Evolutionary conservation across 1,140 invertebrate species (phyloP).

Genomic region (Copidosoma floridanum): DNA sequence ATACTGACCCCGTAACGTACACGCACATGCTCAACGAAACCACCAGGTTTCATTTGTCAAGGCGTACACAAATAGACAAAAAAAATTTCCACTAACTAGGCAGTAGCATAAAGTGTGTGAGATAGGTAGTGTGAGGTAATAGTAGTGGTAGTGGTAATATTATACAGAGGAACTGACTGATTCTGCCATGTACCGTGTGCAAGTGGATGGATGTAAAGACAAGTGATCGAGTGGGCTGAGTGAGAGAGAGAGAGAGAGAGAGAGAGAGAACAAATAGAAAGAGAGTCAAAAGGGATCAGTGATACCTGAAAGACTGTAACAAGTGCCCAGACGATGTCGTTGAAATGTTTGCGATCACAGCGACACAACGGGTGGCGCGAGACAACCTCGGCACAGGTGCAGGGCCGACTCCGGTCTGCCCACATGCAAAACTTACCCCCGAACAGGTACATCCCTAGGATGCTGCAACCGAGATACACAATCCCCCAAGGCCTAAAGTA

Average conservation of each 20-base stretch:
- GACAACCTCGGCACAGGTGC: constrained; percentile 87
- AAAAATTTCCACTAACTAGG: too few species aligned
- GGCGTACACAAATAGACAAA: background rate
- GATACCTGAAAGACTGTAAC: constrained; percentile 95
- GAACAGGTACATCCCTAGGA: constrained; percentile 98
- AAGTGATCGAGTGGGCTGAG: background rate
- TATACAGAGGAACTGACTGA: background rate
- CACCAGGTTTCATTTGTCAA: background rate
- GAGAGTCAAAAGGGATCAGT: constrained; percentile 39
- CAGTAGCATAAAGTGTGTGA: too few species aligned
- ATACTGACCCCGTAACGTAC: too few species aligned
- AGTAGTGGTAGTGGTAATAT: too few species aligned
- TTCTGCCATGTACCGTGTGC: background rate
- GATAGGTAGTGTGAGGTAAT: too few species aligned
- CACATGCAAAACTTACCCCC: constrained; percentile 99
- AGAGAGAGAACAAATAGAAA: constrained; percentile 21
- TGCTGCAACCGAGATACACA: constrained; percentile 69
- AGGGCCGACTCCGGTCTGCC: constrained; percentile 80
- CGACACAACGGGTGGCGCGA: constrained; percentile 82
- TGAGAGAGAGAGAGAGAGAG: constrained; percentile 13
- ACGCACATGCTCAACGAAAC: too few species aligned
- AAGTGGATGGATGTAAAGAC: too few species aligned
- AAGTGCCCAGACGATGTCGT: constrained; percentile 93
- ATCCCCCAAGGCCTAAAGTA: constrained; percentile 51
- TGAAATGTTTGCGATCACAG: constrained; percentile 96